Conservation (phyloP, 1,140 invertebrate genomes). For the Onthophagus taurus region DNA sequence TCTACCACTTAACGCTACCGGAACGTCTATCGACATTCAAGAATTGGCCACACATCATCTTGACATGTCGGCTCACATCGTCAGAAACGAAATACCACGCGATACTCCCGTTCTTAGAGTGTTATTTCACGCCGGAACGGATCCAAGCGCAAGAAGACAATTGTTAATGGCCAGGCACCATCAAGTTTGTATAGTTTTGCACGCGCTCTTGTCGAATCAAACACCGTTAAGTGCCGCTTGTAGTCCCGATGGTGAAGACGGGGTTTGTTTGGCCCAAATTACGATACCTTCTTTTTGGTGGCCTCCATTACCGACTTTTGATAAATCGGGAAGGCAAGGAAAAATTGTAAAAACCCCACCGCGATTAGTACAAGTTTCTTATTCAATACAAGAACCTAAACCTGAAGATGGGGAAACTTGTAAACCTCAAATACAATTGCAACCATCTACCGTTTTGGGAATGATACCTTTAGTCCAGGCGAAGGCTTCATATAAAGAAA, state of each 20-base stretch:
- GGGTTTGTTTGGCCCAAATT: slow-evolving; percentile 76
- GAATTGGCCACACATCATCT: slow-evolving; percentile 62
- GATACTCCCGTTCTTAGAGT: slow-evolving; percentile 81
- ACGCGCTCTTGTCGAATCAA: slow-evolving; percentile 50
- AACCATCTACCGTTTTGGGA: slow-evolving; percentile 62
- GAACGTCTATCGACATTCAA: slow-evolving; percentile 49
- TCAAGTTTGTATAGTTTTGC: slow-evolving; percentile 64
- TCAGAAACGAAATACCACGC: slow-evolving; percentile 68
- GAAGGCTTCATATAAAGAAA: slow-evolving; percentile 70
- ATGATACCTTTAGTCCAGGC: slow-evolving; percentile 63
- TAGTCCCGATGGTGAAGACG: slow-evolving; percentile 79
- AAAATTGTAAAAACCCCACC: slow-evolving; percentile 54
- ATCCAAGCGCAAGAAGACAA: slow-evolving; percentile 52
- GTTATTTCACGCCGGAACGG: slow-evolving; percentile 79
- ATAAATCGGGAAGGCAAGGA: slow-evolving; percentile 45
- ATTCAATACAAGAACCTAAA: slow-evolving; percentile 71
- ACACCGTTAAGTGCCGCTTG: slow-evolving; percentile 66
- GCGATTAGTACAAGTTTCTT: slow-evolving; percentile 65
- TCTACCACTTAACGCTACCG: slow-evolving; percentile 38
- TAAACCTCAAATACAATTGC: slow-evolving; percentile 64
- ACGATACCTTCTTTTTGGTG: slow-evolving; percentile 81
- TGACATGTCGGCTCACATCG: slow-evolving; percentile 85
- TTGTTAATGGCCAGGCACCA: slow-evolving; percentile 43
- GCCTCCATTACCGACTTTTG: slow-evolving; percentile 57
- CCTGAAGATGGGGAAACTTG: slow-evolving; percentile 55